A percentile compares a stretch with the other conserved stretches of the same genome.
Evolutionary conservation across 2,888 invertebrate species (phyloP).

Genomic region (Neria commutata): DNA sequence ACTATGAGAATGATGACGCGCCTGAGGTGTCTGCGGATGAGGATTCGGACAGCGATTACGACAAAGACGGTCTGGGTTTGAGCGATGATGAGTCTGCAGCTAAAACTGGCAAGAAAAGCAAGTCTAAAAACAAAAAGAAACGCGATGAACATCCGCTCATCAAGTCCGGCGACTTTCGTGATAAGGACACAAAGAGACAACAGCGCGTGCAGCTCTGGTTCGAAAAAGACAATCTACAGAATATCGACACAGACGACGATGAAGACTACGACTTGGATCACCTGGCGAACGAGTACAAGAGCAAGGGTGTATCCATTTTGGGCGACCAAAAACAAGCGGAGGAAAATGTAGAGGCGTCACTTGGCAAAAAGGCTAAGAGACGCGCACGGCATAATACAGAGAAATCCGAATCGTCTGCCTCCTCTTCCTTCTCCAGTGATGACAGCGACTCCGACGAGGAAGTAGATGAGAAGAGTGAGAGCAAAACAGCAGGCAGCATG

Average conservation of each 20-base stretch:
- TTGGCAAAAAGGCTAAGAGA: conserved; percentile 58
- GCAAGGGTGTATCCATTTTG: conserved; percentile 68
- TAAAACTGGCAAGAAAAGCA: conserved; percentile 50
- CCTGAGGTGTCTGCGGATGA: conserved; percentile 43
- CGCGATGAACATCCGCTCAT: conserved; percentile 71
- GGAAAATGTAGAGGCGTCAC: conserved; percentile 19
- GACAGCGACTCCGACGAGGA: conserved; percentile 46
- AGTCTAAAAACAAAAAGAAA: conserved; percentile 46
- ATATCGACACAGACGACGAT: conserved; percentile 80
- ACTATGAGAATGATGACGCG: conserved; percentile 66
- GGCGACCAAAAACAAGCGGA: conserved; percentile 46
- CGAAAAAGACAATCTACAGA: conserved; percentile 82
- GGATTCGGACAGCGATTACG: conserved; percentile 52
- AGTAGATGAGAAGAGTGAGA: conserved; percentile 41
- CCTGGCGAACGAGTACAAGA: conserved; percentile 73
- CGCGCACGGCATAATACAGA: conserved; percentile 49
- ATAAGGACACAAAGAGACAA: conserved; percentile 73
- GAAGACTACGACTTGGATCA: conserved; percentile 87
- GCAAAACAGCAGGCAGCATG: conserved; percentile 36
- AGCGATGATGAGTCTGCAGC: conserved; percentile 64
- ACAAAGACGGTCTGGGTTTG: conserved; percentile 65
- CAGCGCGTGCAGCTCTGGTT: conserved; percentile 88
- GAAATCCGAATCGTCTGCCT: conserved; percentile 38
- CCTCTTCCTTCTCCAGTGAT: conserved; percentile 41
- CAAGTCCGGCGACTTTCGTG: conserved; percentile 79